These are phyloP conservation scores for Indri indri DNA, from an alignment of 2,113 vertebrate species.

Conservation along the genomic window DNA sequence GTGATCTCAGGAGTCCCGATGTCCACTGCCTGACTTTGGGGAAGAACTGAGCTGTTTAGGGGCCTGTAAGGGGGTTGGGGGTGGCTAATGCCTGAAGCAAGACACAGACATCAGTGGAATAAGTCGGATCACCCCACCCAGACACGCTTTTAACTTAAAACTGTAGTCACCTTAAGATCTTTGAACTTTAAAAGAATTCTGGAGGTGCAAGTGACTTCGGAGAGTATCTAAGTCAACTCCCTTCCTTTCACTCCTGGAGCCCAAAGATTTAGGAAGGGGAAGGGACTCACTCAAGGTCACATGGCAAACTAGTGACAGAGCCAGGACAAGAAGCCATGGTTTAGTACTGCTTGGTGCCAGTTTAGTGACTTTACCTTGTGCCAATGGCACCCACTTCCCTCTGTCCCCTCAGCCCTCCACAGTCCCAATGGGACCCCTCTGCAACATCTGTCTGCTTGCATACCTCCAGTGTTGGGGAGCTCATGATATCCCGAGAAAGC, in stretches of 20 bases:
- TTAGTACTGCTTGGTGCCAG: background rate
- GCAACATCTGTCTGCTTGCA: background rate
- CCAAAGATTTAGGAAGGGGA: background rate
- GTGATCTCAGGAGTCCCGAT: background rate
- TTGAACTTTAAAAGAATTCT: constrained; percentile 7
- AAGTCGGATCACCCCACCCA: background rate
- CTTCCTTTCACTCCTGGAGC: background rate
- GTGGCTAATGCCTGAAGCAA: background rate
- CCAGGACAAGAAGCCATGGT: background rate
- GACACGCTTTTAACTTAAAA: background rate
- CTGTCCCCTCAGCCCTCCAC: too few relatives aligned
- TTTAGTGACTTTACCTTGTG: background rate
- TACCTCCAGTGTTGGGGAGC: background rate
- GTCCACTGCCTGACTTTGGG: background rate
- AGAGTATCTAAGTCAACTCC: background rate
- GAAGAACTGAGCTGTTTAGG: background rate
- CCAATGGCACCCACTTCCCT: background rate
- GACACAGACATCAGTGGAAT: background rate
- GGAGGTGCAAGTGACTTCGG: background rate
- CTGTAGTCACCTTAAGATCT: background rate
- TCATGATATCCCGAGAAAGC: background rate
- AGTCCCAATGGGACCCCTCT: background rate
- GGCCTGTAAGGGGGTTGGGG: background rate
- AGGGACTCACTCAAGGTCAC: background rate
- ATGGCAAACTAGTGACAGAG: background rate